phyloP scores from a whole-genome alignment of 2,113 vertebrate genomes.

The Phylloscopus trochilus region DNA sequence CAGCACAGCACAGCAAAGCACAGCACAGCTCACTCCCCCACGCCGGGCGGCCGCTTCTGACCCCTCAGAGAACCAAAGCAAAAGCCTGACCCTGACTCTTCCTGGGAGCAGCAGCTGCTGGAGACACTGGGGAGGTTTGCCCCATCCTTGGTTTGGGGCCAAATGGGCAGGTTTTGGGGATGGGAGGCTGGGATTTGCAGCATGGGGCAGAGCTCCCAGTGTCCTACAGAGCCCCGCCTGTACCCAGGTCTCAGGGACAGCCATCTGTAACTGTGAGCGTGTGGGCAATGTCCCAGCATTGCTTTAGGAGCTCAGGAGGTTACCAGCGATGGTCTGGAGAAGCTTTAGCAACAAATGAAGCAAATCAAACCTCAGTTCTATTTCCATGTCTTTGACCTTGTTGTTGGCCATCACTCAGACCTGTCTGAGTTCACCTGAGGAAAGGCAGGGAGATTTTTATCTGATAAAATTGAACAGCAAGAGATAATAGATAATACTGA shows the following conservation, averaged over 20 bases:
- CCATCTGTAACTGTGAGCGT: neutral
- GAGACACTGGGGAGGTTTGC: neutral
- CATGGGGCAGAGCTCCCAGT: accelerated
- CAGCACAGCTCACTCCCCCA: neutral
- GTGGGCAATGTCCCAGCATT: neutral
- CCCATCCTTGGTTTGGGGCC: neutral
- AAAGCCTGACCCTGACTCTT: accelerated
- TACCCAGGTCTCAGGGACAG: neutral
- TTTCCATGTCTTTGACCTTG: neutral
- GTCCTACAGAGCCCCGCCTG: neutral
- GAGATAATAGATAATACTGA: neutral
- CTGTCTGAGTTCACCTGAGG: neutral
- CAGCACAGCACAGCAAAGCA: neutral
- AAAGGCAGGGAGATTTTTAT: neutral
- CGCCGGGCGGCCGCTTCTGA: accelerated
- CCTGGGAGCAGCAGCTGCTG: neutral
- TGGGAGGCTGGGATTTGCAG: neutral
- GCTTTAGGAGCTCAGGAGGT: neutral
- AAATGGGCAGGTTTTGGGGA: neutral
- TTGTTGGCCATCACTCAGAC: neutral
- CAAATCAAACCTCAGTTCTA: neutral
- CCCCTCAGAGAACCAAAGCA: neutral
- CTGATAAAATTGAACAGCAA: neutral
- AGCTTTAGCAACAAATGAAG: neutral
- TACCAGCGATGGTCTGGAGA: neutral